Percentiles rank a stretch among this genome's conserved stretches.
Evolutionary conservation across 1,140 invertebrate species (phyloP).

Genomic region (Drosophila trapezifrons): DNA sequence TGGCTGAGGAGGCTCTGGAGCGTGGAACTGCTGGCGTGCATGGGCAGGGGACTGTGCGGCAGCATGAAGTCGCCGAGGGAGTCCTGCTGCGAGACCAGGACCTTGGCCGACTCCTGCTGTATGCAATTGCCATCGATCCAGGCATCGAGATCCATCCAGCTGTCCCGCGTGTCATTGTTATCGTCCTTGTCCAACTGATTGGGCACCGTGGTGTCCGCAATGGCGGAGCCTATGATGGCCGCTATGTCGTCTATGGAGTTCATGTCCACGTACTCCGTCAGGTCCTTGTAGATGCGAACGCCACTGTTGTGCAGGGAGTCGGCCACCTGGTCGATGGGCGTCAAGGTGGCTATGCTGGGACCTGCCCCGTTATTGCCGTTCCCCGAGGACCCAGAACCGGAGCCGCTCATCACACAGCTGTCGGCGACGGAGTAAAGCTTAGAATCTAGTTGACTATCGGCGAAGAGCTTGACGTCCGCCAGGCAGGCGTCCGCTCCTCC

Average conservation of each 20-base stretch:
- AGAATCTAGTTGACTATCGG: constrained; percentile 85
- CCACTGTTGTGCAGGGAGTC: constrained; percentile 84
- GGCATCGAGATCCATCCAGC: constrained; percentile 92
- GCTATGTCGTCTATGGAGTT: constrained; percentile 92
- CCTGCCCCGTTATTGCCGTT: constrained; percentile 27
- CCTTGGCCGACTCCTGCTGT: constrained; percentile 85
- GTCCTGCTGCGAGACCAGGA: constrained; percentile 87
- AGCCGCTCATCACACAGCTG: constrained; percentile 83
- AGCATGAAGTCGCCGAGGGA: constrained; percentile 88
- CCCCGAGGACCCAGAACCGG: constrained; percentile 6
- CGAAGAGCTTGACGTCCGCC: constrained; percentile 84
- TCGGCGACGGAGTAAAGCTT: constrained; percentile 87
- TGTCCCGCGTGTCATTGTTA: constrained; percentile 88
- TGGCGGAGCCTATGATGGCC: constrained; percentile 94
- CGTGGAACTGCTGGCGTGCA: constrained; percentile 87
- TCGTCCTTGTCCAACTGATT: constrained; percentile 88
- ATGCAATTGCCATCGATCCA: constrained; percentile 92
- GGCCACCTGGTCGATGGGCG: constrained; percentile 80
- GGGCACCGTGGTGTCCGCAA: constrained; percentile 93
- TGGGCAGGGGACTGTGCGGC: constrained; percentile 86
- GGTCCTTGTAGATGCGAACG: constrained; percentile 82
- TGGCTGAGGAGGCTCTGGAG: constrained; percentile 91
- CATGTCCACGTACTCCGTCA: constrained; percentile 87
- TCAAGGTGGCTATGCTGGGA: constrained; percentile 57
- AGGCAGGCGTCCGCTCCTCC: constrained; percentile 71